A percentile compares a stretch with the other conserved stretches of the same genome.
phyloP scores from a whole-genome alignment of 2,113 vertebrate species.

The Gulo gulo region DNA sequence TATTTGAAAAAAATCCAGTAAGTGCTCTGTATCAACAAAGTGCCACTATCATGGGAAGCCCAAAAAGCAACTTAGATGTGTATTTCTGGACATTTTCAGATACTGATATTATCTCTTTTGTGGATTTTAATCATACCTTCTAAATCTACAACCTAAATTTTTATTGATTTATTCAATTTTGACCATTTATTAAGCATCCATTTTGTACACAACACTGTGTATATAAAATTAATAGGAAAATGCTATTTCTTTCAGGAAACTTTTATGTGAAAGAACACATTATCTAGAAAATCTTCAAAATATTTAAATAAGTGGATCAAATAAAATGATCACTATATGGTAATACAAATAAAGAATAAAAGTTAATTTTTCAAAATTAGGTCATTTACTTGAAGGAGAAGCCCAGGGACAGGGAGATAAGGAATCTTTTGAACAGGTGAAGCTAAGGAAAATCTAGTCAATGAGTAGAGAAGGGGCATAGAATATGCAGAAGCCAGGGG shows the following conservation, averaged over 20 bases:
- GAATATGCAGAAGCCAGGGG: no score
- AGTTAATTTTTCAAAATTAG: background rate
- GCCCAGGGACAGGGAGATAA: background rate
- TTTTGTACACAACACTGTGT: background rate
- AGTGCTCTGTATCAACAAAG: background rate
- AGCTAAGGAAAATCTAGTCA: background rate
- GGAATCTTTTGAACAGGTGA: background rate
- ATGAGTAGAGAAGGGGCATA: background rate
- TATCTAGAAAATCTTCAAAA: background rate
- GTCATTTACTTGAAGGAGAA: background rate
- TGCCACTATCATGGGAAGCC: background rate
- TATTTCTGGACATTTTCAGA: background rate
- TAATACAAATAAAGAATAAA: conserved; percentile 16
- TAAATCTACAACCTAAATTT: background rate
- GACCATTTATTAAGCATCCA: background rate
- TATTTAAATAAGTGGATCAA: background rate
- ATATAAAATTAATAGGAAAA: background rate
- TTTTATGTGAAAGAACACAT: background rate
- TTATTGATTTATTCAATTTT: background rate
- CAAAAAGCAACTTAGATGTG: background rate
- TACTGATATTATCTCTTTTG: background rate
- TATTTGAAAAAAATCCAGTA: background rate
- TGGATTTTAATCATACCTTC: background rate
- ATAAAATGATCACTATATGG: background rate
- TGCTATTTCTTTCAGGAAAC: background rate